A percentile compares a stretch with the other conserved stretches of the same genome.
phyloP scores from a whole-genome alignment of 2,797 vertebrate species.

The Acanthurus lineatus region DNA sequence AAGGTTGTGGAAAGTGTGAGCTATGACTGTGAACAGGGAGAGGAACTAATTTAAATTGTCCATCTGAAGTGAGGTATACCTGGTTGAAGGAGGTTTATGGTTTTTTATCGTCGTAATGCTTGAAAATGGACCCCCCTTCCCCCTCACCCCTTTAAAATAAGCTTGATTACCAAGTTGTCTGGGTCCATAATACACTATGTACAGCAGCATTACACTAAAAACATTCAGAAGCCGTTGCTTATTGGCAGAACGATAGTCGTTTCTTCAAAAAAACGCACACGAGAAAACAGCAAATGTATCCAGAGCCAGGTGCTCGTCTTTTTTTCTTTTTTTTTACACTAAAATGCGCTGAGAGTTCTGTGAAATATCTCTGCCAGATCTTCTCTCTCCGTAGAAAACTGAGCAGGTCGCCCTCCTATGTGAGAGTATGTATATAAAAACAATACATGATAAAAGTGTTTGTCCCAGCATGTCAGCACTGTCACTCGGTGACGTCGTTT shows the following conservation, averaged over 20 bases:
- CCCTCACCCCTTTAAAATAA: slow-evolving; percentile 73
- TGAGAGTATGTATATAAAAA: slow-evolving; percentile 69
- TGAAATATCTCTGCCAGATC: slow-evolving; percentile 75
- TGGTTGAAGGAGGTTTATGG: slow-evolving; percentile 97
- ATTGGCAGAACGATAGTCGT: slow-evolving; percentile 97
- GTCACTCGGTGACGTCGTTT: slow-evolving; percentile 19
- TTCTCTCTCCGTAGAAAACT: slow-evolving; percentile 65
- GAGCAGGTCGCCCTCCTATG: slow-evolving; percentile 51
- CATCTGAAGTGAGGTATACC: slow-evolving; percentile 98
- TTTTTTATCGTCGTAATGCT: slow-evolving; percentile 87
- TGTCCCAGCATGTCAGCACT: slow-evolving; percentile 43
- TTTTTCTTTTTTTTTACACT: slow-evolving; percentile 87
- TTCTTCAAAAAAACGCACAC: slow-evolving; percentile 88
- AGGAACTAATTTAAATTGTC: slow-evolving; percentile 70
- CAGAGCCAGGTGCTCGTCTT: slow-evolving; percentile 88
- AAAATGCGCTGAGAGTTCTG: slow-evolving; percentile 89
- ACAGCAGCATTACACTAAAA: slow-evolving; percentile 96
- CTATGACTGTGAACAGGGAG: slow-evolving; percentile 59
- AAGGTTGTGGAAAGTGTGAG: slow-evolving; percentile 40
- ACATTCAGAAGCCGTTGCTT: slow-evolving; percentile 99
- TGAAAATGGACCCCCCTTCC: slow-evolving; percentile 90
- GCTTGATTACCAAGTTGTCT: slow-evolving; percentile 87
- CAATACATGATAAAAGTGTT: slow-evolving; percentile 72
- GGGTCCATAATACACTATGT: slow-evolving; percentile 90
- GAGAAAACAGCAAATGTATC: slow-evolving; percentile 90